These are phyloP conservation scores for Solea senegalensis DNA, from an alignment of 2,113 vertebrate species.

Conservation along the genomic window DNA sequence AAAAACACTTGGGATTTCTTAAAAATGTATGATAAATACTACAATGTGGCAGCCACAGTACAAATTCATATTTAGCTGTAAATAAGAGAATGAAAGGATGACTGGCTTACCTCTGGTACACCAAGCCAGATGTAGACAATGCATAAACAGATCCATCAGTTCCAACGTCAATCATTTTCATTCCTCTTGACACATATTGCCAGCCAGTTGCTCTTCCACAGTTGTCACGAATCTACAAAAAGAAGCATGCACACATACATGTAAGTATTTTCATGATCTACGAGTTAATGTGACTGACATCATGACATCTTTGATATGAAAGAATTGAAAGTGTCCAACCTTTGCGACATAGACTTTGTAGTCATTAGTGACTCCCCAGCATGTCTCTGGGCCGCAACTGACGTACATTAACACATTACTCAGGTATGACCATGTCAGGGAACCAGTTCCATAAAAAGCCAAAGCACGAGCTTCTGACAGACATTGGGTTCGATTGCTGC, in stretches of 20 bases:
- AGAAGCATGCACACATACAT: neutral
- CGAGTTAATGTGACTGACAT: neutral
- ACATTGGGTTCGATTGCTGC: accelerated
- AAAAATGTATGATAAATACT: neutral
- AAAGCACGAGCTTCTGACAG: accelerated
- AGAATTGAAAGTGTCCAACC: conserved; percentile 1
- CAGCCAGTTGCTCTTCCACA: neutral
- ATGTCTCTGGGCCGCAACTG: conserved; percentile 33
- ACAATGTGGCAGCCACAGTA: neutral
- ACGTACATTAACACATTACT: neutral
- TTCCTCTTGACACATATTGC: accelerated
- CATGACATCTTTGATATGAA: neutral
- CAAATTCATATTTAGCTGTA: neutral
- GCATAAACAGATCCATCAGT: conserved; percentile 41
- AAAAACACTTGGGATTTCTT: no score
- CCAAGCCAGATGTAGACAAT: accelerated
- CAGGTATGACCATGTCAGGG: neutral
- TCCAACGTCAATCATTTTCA: conserved; percentile 40
- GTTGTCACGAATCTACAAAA: neutral
- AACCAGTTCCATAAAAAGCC: accelerated
- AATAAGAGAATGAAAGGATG: neutral
- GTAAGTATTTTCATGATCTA: neutral
- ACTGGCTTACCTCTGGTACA: conserved; percentile 44
- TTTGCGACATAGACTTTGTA: neutral
- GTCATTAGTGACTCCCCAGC: conserved; percentile 6